A percentile compares a stretch with the other conserved stretches of the same genome.
phyloP scores from a whole-genome alignment of 2,888 invertebrate species.

The Chalcis sispes region DNA sequence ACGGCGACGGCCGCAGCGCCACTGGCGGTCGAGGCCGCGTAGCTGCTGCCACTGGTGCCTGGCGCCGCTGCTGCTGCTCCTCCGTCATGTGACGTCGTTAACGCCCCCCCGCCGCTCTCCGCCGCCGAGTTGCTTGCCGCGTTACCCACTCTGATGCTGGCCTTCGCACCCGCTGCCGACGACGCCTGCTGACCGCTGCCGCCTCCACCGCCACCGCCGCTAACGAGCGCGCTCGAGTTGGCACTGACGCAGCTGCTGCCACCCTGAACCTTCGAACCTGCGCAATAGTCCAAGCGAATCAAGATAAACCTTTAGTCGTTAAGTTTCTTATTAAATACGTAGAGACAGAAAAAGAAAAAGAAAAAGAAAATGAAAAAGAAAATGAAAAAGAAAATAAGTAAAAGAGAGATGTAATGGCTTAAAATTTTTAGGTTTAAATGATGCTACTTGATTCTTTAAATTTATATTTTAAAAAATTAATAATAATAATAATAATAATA shows the following conservation, averaged over 20 bases:
- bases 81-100: conserved; percentile 75
- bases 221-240: conserved; percentile 51
- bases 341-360: no score
- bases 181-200: conserved; percentile 71
- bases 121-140: conserved; percentile 75
- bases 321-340: no score
- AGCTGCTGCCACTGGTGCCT: conserved; percentile 66
- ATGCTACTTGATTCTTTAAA: no score
- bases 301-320: neutral
- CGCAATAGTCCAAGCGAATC: neutral
- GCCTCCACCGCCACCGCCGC: conserved; percentile 67
- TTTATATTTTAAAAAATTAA: no score
- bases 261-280: conserved; percentile 55
- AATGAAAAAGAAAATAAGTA: no score
- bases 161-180: conserved; percentile 73
- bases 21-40: conserved; percentile 70
- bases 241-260: conserved; percentile 51
- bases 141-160: conserved; percentile 77
- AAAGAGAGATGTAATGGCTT: no score
- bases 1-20: conserved; percentile 65
- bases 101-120: conserved; percentile 71
- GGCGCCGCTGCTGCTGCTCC: conserved; percentile 73
- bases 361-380: no score
- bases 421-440: no score
- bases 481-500: no score